Conservation (phyloP, 2,797 vertebrate species). For the Mus minutoides region DNA sequence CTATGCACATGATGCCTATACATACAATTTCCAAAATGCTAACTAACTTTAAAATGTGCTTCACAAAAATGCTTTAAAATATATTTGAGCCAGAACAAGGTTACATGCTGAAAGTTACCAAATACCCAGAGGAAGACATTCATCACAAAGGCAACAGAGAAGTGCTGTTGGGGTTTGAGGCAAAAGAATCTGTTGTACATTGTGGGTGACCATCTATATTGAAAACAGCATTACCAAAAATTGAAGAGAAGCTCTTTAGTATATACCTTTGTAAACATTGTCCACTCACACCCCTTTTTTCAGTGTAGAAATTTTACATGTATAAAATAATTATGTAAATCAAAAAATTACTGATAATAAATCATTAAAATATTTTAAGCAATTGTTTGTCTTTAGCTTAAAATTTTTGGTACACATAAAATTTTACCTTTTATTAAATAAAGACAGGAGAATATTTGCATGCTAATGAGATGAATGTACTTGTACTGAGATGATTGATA, state of each 20-base stretch:
- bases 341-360: not conserved
- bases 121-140: no score
- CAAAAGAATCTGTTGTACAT: not conserved
- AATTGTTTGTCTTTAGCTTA: not conserved
- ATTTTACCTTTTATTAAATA: not conserved
- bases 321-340: not conserved
- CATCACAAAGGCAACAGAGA: not conserved
- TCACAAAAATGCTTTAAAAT: constrained; percentile 44
- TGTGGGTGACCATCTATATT: not conserved
- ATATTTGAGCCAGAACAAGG: not conserved
- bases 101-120: not conserved
- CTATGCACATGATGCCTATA: no score
- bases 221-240: not conserved
- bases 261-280: not conserved
- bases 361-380: not conserved
- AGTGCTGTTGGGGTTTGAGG: not conserved
- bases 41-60: not conserved
- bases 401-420: not conserved
- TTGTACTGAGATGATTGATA: not conserved
- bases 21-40: no score
- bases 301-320: not conserved
- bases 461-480: not conserved
- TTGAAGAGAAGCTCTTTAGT: not conserved
- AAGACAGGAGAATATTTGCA: not conserved
- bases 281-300: not conserved